Evolutionary conservation across 1,140 invertebrate genomes (phyloP).

Genomic region (Tigriopus japonicus): DNA sequence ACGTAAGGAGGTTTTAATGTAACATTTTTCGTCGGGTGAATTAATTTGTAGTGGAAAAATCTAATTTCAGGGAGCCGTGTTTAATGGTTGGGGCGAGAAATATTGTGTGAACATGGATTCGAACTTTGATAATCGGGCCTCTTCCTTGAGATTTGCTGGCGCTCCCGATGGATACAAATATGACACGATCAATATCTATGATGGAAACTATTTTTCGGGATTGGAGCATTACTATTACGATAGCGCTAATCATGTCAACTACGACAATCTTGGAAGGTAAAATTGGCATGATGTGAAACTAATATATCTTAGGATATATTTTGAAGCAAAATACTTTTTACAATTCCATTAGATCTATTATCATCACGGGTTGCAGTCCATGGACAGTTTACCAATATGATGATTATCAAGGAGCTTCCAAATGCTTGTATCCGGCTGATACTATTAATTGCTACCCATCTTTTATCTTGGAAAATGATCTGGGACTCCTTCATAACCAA

Average conservation of each 20-base stretch:
- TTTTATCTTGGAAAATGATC: background rate
- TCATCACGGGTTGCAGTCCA: background rate
- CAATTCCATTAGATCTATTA: background rate
- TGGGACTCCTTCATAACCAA: background rate
- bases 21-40: background rate
- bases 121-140: background rate
- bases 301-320: too few relatives aligned
- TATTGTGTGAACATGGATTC: background rate
- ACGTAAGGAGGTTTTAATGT: background rate
- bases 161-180: constrained; percentile 1
- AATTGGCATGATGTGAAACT: too few relatives aligned
- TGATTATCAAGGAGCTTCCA: background rate
- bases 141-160: background rate
- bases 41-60: too few relatives aligned
- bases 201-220: background rate
- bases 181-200: background rate
- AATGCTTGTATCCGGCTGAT: background rate
- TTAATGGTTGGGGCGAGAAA: background rate
- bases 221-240: background rate
- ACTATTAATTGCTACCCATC: background rate
- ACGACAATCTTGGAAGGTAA: background rate
- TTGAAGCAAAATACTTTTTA: too few relatives aligned
- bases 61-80: background rate
- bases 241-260: background rate
- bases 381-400: constrained; percentile 2